Evolutionary conservation across 2,113 vertebrate genomes (phyloP).

Genomic region (Pterophyllum scalare): DNA sequence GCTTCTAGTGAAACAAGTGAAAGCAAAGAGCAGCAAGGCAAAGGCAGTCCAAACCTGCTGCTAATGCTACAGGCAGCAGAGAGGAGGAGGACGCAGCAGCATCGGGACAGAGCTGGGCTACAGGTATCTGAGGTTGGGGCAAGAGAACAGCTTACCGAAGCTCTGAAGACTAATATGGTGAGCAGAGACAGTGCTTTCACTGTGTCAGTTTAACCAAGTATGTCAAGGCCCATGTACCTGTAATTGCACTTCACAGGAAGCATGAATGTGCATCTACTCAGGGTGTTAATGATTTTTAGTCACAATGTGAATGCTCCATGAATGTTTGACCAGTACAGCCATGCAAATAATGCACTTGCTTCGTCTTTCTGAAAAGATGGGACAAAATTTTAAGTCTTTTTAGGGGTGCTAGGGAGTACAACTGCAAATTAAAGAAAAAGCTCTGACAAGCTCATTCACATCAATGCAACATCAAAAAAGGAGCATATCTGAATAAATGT

Average conservation of each 20-base stretch:
- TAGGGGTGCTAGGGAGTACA: neutral
- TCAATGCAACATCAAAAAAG: neutral
- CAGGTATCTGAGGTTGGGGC: neutral
- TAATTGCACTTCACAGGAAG: neutral
- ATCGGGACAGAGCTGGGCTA: constrained; percentile 12
- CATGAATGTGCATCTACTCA: constrained; percentile 51
- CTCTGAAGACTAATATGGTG: constrained; percentile 67
- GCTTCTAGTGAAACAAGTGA: neutral
- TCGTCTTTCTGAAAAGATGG: neutral
- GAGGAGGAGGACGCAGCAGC: constrained; percentile 32
- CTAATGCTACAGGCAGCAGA: constrained; percentile 74
- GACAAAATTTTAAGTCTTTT: neutral
- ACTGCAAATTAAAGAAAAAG: neutral
- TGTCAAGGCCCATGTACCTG: neutral
- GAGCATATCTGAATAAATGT: neutral
- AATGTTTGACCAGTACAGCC: constrained; percentile 55
- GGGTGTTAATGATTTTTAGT: constrained; percentile 55
- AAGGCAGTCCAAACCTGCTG: constrained; percentile 51
- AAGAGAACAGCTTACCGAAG: constrained; percentile 38
- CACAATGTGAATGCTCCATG: neutral
- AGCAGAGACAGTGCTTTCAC: constrained; percentile 37
- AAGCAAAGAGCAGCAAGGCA: neutral
- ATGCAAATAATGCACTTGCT: neutral
- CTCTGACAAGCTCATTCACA: neutral
- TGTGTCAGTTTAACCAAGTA: neutral